Conservation (phyloP, 1,140 invertebrate genomes). For the Cotesia vestalis region DNA sequence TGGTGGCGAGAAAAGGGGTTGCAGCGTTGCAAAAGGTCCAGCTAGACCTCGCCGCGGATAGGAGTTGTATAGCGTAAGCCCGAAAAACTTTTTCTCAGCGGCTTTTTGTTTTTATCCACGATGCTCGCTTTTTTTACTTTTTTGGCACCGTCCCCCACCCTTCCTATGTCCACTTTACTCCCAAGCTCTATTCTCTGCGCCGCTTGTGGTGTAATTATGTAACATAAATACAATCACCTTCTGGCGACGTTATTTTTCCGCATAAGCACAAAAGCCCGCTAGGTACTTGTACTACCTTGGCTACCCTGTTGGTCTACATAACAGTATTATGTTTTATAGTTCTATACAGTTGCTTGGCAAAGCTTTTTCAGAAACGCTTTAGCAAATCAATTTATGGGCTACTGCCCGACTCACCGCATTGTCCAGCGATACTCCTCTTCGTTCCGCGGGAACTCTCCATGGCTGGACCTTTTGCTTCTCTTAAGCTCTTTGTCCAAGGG, state of each 20-base stretch:
- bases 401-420: slow-evolving; percentile 59
- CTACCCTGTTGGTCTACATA: background rate
- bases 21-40: slow-evolving; percentile 26
- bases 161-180: background rate
- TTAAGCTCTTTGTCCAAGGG: slow-evolving; percentile 62
- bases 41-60: slow-evolving; percentile 12
- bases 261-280: slow-evolving; percentile 64
- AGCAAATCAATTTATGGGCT: slow-evolving; percentile 66
- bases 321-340: background rate
- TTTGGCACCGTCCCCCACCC: no score
- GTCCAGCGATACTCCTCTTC: slow-evolving; percentile 45
- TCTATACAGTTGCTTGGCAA: slow-evolving; percentile 36
- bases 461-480: slow-evolving; percentile 46
- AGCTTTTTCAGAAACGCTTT: slow-evolving; percentile 62
- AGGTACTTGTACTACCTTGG: background rate
- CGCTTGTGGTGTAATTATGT: slow-evolving; percentile 61
- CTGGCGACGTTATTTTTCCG: slow-evolving; percentile 62
- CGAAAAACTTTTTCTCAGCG: slow-evolving; percentile 58
- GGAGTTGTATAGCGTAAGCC: slow-evolving; percentile 24
- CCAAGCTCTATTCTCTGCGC: background rate
- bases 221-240: slow-evolving; percentile 65
- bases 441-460: slow-evolving; percentile 4
- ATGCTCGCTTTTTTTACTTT: background rate
- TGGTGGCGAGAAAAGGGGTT: slow-evolving; percentile 26
- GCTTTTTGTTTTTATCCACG: slow-evolving; percentile 42